Percentiles rank a stretch among this genome's conserved stretches.
Evolutionary conservation across 2,888 invertebrate genomes (phyloP).

Genomic region (Rhingia rostrata): DNA sequence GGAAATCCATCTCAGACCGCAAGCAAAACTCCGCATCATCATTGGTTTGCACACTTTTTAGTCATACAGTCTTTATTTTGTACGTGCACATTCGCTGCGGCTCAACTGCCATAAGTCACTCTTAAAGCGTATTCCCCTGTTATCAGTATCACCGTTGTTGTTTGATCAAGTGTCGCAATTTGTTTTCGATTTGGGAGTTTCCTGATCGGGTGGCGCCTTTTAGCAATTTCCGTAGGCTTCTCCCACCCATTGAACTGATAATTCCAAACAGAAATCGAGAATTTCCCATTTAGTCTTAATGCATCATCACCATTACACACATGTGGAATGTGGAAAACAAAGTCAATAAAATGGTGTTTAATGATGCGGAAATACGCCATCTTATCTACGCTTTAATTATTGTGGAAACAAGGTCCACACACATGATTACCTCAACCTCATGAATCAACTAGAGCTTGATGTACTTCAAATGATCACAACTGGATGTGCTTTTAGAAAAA

Average conservation of each 20-base stretch:
- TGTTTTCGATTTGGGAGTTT: conserved; percentile 41
- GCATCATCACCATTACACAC: conserved; percentile 27
- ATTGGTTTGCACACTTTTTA: conserved; percentile 34
- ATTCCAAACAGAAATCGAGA: conserved; percentile 40
- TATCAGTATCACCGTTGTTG: conserved; percentile 17
- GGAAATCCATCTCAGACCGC: conserved; percentile 45
- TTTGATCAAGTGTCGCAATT: conserved; percentile 37
- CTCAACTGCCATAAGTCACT: conserved; percentile 19
- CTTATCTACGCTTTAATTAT: background rate
- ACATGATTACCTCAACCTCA: background rate
- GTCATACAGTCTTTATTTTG: conserved; percentile 15
- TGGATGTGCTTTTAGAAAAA: background rate
- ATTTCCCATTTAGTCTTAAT: conserved; percentile 52
- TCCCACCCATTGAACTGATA: background rate
- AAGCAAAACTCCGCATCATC: conserved; percentile 3
- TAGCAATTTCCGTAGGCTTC: conserved; percentile 34
- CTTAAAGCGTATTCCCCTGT: too few relatives aligned
- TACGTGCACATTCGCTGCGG: conserved; percentile 13
- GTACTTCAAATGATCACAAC: conserved; percentile 7
- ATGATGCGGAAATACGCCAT: conserved; percentile 39
- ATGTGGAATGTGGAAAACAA: conserved; percentile 29
- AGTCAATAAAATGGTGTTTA: conserved; percentile 31
- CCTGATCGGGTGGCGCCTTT: conserved; percentile 43
- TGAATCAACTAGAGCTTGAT: background rate
- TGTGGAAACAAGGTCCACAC: conserved; percentile 26